Base-by-base conservation (phyloP, 1,140 invertebrate genomes). In the Steinernema feltiae region DNA sequence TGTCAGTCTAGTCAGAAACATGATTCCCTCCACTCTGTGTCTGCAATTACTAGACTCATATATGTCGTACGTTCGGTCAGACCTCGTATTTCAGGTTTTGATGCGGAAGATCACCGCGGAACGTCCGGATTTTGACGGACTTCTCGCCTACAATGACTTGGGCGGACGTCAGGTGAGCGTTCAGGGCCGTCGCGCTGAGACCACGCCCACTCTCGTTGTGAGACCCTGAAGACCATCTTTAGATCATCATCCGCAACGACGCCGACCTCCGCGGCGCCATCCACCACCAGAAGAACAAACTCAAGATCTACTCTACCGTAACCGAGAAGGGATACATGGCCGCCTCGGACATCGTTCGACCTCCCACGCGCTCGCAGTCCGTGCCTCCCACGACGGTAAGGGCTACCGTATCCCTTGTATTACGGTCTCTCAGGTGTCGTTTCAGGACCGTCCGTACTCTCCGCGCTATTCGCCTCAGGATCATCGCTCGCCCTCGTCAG, bases 321-420 rank as follows among this genome's bases (percentile, higher is more conserved):
- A 70, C 48, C n/a, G 81, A 82, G 15, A 80, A 81, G 48, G 72
- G 72, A 46, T 84, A 78, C 73, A 80, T 82, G 63, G 82, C 81
- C 3, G 81, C 81, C n/a, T 78, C 81, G 69, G 81, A 82, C 48
- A 76, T 81, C n/a, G n/a, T 73, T 48, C 27, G 81, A 29, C 29
- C 70, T n/a, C 74, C 81, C 0, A 48, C 70, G 21, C 77, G 81
- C 27, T 83, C 82, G 12, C 81, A 82, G 15, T 83, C 81, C 1
- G 81, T 82, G 17, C 81, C 81, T 30, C 80, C 80, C 48, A n/a
- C 31, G 48, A 78, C n/a, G n/a, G n/a, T n/a, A n/a, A n/a, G n/a
- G n/a, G n/a, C n/a, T 77, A 73, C 31, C 15, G 7, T 63, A 63
- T 15, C 46, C 30, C 63, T 31, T 31, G 18, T 24, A 1, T 3